Base-by-base conservation (phyloP, 1,140 invertebrate species). In the Euwallacea fornicatus region DNA sequence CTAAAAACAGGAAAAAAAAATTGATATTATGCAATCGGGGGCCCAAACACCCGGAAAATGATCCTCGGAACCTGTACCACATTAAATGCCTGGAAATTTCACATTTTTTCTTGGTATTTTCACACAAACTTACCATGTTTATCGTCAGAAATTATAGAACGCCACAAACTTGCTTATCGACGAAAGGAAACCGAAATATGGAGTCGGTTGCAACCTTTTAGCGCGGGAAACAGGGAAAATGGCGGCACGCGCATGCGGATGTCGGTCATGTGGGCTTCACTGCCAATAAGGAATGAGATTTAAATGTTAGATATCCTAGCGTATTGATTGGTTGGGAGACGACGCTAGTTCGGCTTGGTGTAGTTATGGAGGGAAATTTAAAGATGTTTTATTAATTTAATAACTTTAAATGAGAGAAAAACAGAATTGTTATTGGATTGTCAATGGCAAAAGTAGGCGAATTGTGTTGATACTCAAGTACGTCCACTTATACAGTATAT, bases 1-100 rank as follows among this genome's bases (percentile, higher is more conserved):
- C 97, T 93, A 83, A 84, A 83, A 83, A 69, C 55, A 62, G 16
- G 43, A 71, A 4, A 33, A 33, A 33, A 33, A 33, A 33, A 33
- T 33, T 33, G 21, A 33, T 33, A 33, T 33, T 33, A 33, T 33
- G 21, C 21, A 33, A 33, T 33, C 21, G 21, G 21, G 21, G 21
- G 21, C 21, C 21, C 21, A 33, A 33, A 33, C 21, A 33, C 21
- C 21, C 21, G 21, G 21, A 33, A 33, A 33, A 33, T 4, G 21
- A 4, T 33, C 21, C 21, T 33, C 21, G 21, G 21, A 4, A 33
- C 21, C 4, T 33, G 21, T 33, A 33, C 21, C 4, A 33, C 21
- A 4, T 33, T 33, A 33, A 33, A 33, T 33, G 21, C 21, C 21
- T 33, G 21, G 21, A 33, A 33, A 33, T 33, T 33, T 4, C 21